These are phyloP conservation scores for Macrobrachium rosenbergii DNA, from an alignment of 1,140 invertebrate genomes.

Conservation along the genomic window DNA sequence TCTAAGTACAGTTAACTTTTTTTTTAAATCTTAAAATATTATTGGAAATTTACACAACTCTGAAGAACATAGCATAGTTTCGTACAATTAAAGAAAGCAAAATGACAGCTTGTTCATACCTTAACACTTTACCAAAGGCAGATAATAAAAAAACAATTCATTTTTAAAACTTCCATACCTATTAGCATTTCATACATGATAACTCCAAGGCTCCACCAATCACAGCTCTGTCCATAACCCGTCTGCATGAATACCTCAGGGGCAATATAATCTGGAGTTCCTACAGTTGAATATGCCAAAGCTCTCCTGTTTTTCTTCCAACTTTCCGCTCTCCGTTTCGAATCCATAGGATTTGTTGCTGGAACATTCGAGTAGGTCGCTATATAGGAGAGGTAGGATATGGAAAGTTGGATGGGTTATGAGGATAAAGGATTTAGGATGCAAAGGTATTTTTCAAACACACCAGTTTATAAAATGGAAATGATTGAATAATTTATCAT, in stretches of 20 bases:
- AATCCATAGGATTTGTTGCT: slow-evolving; percentile 88
- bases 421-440: slow-evolving; percentile 7
- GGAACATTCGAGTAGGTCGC: slow-evolving; percentile 62
- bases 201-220: slow-evolving; percentile 99
- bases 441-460: not conserved
- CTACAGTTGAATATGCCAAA: slow-evolving; percentile 95
- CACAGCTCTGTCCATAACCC: slow-evolving; percentile 96
- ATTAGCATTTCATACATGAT: slow-evolving; percentile 99
- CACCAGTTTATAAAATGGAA: no score
- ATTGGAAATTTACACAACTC: no score
- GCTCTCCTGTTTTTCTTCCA: slow-evolving; percentile 97
- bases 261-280: slow-evolving; percentile 99
- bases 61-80: no score
- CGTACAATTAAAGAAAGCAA: no score
- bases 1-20: no score
- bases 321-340: slow-evolving; percentile 95
- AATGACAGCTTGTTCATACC: not conserved
- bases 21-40: no score
- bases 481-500: no score
- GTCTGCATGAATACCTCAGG: slow-evolving; percentile 98
- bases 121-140: not conserved
- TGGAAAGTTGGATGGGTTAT: slow-evolving; percentile 1
- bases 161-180: slow-evolving; percentile 74
- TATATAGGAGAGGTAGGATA: slow-evolving; percentile 48
- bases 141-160: not conserved